Conservation (phyloP, 2,888 invertebrate genomes). For the Isoperla grammatica region DNA sequence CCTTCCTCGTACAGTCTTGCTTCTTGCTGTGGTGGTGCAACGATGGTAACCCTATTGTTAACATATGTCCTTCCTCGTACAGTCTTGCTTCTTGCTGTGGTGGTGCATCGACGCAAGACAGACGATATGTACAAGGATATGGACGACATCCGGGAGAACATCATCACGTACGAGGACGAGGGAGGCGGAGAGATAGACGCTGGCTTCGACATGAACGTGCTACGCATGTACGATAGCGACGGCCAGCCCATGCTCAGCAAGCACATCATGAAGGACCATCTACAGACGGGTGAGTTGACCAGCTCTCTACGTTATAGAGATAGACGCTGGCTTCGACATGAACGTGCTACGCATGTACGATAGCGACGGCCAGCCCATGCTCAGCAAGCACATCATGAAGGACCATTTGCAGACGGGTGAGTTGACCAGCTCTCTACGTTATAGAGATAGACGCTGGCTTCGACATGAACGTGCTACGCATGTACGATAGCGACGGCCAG, state of each 20-base stretch:
- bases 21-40: slow-evolving; percentile 87
- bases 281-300: slow-evolving; percentile 31
- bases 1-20: slow-evolving; percentile 57
- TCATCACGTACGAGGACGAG: slow-evolving; percentile 96
- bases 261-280: slow-evolving; percentile 40
- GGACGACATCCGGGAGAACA: slow-evolving; percentile 95
- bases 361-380: too few species aligned
- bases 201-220: slow-evolving; percentile 80
- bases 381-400: too few species aligned
- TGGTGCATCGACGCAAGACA: slow-evolving; percentile 81
- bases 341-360: too few species aligned
- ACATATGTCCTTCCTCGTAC: slow-evolving; percentile 34
- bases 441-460: too few species aligned
- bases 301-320: too few species aligned
- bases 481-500: too few species aligned
- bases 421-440: too few species aligned
- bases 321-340: too few species aligned
- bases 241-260: slow-evolving; percentile 36
- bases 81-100: slow-evolving; percentile 81
- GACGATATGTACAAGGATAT: slow-evolving; percentile 86
- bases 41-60: too few species aligned
- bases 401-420: too few species aligned
- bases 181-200: slow-evolving; percentile 98
- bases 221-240: slow-evolving; percentile 58
- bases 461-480: too few species aligned